These are phyloP conservation scores for Apostichopus japonicus DNA, from an alignment of 35 echinoderm and acorn worm genomes.

Conservation along the genomic window DNA sequence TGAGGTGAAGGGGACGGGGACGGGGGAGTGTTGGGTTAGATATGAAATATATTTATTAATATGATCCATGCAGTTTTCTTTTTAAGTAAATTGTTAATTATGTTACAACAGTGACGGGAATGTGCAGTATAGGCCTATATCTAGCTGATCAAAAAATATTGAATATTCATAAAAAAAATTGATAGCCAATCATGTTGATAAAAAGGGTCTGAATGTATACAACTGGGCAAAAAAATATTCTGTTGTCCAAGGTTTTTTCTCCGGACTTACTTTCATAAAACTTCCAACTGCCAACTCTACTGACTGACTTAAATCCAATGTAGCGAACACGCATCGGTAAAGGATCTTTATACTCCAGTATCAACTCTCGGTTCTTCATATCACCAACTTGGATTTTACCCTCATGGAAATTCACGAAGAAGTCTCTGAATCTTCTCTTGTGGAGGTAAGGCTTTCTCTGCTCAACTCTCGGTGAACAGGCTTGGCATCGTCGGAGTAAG, in stretches of 20 bases:
- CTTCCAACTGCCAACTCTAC: slow-evolving; percentile 19
- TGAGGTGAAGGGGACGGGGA: too few relatives aligned
- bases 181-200: too few relatives aligned
- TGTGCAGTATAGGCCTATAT: too few relatives aligned
- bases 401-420: slow-evolving; percentile 48
- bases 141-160: too few relatives aligned
- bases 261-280: slow-evolving; percentile 36
- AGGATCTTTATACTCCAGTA: slow-evolving; percentile 28
- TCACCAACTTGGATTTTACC: slow-evolving; percentile 47
- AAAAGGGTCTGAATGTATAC: too few relatives aligned
- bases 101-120: too few relatives aligned
- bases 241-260: not conserved
- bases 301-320: slow-evolving; percentile 1
- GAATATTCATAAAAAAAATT: too few relatives aligned
- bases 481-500: slow-evolving; percentile 8
- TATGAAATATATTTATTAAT: too few relatives aligned
- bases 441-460: not conserved
- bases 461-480: not conserved
- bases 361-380: slow-evolving; percentile 8
- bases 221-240: too few relatives aligned
- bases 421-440: not conserved
- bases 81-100: too few relatives aligned
- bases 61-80: too few relatives aligned
- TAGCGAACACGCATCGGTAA: slow-evolving; percentile 45
- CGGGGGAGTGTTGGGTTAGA: too few relatives aligned